These are phyloP conservation scores for Aphrocallistes beatrix DNA, from an alignment of 37 sponge, comb jelly and placozoan species.

Conservation along the genomic window DNA sequence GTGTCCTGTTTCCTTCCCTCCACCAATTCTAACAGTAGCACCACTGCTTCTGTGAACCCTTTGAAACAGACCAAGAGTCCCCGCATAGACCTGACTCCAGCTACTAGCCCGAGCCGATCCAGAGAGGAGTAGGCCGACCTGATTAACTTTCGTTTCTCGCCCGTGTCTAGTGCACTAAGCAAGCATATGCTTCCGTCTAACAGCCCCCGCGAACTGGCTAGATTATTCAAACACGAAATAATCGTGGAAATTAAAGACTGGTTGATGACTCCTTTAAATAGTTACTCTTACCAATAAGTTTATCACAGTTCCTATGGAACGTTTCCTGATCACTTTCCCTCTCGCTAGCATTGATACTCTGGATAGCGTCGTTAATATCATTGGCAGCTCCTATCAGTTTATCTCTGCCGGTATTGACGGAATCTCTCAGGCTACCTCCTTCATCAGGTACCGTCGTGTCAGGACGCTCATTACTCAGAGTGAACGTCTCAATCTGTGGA, in stretches of 20 bases:
- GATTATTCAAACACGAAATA: not conserved
- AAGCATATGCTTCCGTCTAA: not conserved
- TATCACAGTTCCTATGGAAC: not conserved
- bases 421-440: not conserved
- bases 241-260: not conserved
- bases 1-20: constrained; percentile 63
- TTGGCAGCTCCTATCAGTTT: not conserved
- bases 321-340: not conserved
- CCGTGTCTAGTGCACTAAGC: not conserved
- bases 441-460: constrained; percentile 2
- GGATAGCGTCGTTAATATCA: not conserved
- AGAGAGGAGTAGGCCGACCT: constrained; percentile 35
- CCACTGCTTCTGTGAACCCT: constrained; percentile 65
- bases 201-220: not conserved
- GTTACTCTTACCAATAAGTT: constrained; percentile 12
- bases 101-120: constrained; percentile 49
- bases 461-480: not conserved
- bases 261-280: too few species aligned
- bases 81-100: constrained; percentile 62
- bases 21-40: constrained; percentile 30
- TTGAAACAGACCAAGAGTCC: constrained; percentile 67
- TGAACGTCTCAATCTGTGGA: constrained; percentile 7
- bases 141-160: constrained; percentile 49
- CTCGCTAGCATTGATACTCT: not conserved
- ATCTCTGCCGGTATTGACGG: not conserved